Evolutionary conservation across 1,140 invertebrate species (phyloP).

Genomic region (Cydia amplana): DNA sequence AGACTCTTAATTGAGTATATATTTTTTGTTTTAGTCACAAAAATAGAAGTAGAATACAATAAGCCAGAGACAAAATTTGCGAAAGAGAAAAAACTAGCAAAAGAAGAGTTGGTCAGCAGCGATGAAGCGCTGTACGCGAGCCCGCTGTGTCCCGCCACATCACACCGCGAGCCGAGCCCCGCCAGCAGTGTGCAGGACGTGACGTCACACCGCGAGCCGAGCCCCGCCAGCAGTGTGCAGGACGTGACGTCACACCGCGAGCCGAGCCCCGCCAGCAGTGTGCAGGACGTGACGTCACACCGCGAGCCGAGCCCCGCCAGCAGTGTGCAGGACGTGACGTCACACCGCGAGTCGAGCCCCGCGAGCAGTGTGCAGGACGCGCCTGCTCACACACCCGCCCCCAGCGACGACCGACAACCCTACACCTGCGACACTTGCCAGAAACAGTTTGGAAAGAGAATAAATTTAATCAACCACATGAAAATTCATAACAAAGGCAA

Average conservation of each 20-base stretch:
- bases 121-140: not conserved
- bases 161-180: not conserved
- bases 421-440: not conserved
- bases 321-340: no score
- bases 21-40: not conserved
- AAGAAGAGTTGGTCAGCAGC: not conserved
- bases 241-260: no score
- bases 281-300: no score
- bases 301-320: not conserved
- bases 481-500: not conserved
- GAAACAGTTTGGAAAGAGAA: not conserved
- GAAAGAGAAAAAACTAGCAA: not conserved
- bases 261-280: not conserved
- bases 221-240: not conserved
- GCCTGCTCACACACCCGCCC: not conserved
- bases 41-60: not conserved
- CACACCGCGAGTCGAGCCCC: not conserved
- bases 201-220: no score
- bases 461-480: conserved; percentile 3
- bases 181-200: not conserved
- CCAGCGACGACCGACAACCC: not conserved
- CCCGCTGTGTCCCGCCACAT: not conserved
- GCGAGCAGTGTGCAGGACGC: not conserved
- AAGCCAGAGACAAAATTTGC: not conserved
- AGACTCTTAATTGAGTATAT: not conserved